Percentiles rank a stretch among this genome's conserved stretches.
Conservation (phyloP, 2,888 invertebrate genomes). For the Neoitamus cyanurus region DNA sequence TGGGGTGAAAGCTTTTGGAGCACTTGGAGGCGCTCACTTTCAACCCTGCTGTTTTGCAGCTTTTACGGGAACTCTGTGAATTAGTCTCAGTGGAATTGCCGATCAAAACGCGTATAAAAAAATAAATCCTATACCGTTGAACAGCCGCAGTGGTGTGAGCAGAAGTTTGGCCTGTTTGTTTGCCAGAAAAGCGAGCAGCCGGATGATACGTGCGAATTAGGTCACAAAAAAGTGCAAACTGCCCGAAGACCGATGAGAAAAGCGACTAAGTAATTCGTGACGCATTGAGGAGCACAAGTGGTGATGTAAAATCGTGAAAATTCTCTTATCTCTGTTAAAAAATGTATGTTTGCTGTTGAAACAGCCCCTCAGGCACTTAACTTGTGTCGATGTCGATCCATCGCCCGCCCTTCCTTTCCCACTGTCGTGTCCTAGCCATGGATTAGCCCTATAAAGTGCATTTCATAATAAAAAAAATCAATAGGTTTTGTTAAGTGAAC, state of each 20-base stretch:
- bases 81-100: conserved; percentile 27
- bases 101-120: not conserved
- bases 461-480: conserved; percentile 44
- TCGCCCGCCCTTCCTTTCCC: not conserved
- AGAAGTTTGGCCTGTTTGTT: not conserved
- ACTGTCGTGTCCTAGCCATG: not conserved
- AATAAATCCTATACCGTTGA: not conserved
- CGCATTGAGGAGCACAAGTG: not conserved
- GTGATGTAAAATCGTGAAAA: conserved; percentile 12
- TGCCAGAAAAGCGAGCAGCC: not conserved
- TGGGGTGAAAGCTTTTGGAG: not conserved
- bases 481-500: conserved; percentile 23
- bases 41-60: conserved; percentile 14
- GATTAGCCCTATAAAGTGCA: conserved; percentile 4
- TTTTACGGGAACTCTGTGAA: not conserved
- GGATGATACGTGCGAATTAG: not conserved
- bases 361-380: not conserved
- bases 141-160: not conserved
- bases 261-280: not conserved
- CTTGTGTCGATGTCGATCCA: not conserved
- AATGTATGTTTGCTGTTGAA: not conserved
- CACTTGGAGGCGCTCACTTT: not conserved
- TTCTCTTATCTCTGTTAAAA: not conserved
- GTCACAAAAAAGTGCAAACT: not conserved
- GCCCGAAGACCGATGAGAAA: not conserved